Evolutionary conservation across 2,113 vertebrate genomes (phyloP).

Genomic region (Coptodon rendalli): DNA sequence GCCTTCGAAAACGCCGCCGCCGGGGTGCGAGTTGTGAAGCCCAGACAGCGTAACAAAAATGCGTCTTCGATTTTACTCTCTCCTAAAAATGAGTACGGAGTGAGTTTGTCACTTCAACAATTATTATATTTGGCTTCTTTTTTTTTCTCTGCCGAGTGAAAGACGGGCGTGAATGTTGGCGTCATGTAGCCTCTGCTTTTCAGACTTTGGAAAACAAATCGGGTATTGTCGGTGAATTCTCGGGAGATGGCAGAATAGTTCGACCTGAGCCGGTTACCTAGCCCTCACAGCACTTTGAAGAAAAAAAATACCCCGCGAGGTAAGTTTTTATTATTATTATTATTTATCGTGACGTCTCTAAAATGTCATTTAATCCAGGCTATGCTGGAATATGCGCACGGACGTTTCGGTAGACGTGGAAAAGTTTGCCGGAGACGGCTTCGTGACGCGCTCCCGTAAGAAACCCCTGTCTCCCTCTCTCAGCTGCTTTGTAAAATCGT

Average conservation of each 20-base stretch:
- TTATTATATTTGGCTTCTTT: not conserved
- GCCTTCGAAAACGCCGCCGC: conserved; percentile 13
- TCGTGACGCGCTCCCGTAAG: not conserved
- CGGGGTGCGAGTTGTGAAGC: not conserved
- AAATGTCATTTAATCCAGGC: not conserved
- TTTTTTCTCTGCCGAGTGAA: not conserved
- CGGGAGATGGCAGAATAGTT: conserved; percentile 61
- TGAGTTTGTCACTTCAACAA: conserved; percentile 12
- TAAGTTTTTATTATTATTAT: conserved; percentile 24
- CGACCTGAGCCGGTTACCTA: conserved; percentile 1
- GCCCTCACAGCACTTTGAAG: conserved; percentile 24
- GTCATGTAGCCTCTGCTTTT: conserved; percentile 34
- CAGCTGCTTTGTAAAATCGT: not conserved
- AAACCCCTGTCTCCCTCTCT: not conserved
- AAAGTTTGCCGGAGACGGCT: conserved; percentile 22
- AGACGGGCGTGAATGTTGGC: conserved; percentile 40
- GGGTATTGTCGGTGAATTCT: conserved; percentile 45
- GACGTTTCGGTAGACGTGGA: conserved; percentile 1
- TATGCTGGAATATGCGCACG: not conserved
- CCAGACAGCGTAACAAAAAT: not conserved
- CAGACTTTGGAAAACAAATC: conserved; percentile 56
- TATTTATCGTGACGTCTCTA: not conserved
- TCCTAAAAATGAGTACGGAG: not conserved
- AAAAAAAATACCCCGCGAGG: not conserved
- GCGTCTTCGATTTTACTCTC: not conserved